phyloP scores from a whole-genome alignment of 2,797 vertebrate species.

The Acanthopagrus latus region DNA sequence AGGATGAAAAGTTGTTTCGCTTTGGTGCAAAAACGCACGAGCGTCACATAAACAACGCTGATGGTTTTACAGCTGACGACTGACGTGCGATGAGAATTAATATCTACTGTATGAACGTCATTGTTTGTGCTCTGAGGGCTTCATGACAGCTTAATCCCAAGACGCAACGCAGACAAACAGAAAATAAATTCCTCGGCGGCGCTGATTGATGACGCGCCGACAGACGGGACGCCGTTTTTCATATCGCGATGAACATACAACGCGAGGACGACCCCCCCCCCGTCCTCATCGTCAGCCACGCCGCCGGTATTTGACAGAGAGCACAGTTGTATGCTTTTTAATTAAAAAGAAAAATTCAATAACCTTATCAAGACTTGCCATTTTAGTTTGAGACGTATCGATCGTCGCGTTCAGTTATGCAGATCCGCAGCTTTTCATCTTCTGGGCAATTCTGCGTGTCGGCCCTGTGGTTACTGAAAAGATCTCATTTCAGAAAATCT shows the following conservation, averaged over 20 bases:
- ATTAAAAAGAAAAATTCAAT: conserved; percentile 86
- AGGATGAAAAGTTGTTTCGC: conserved; percentile 5
- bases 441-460: conserved; percentile 65
- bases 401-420: conserved; percentile 78
- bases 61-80: conserved; percentile 52
- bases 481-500: conserved; percentile 77
- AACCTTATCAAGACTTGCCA: conserved; percentile 83
- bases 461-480: conserved; percentile 69
- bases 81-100: conserved; percentile 65
- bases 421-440: conserved; percentile 80
- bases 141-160: conserved; percentile 59
- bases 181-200: conserved; percentile 47
- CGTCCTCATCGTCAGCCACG: conserved; percentile 42
- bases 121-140: conserved; percentile 55
- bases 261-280: conserved; percentile 43
- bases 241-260: conserved; percentile 60
- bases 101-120: conserved; percentile 47
- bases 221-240: conserved; percentile 46
- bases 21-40: neutral
- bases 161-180: conserved; percentile 52
- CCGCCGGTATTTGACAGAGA: conserved; percentile 64
- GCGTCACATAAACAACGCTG: conserved; percentile 37
- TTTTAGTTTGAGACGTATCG: conserved; percentile 82
- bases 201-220: conserved; percentile 74
- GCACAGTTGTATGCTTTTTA: conserved; percentile 79